Evolutionary conservation across 2,888 invertebrate genomes (phyloP).

Genomic region (Dryomyza anilis): DNA sequence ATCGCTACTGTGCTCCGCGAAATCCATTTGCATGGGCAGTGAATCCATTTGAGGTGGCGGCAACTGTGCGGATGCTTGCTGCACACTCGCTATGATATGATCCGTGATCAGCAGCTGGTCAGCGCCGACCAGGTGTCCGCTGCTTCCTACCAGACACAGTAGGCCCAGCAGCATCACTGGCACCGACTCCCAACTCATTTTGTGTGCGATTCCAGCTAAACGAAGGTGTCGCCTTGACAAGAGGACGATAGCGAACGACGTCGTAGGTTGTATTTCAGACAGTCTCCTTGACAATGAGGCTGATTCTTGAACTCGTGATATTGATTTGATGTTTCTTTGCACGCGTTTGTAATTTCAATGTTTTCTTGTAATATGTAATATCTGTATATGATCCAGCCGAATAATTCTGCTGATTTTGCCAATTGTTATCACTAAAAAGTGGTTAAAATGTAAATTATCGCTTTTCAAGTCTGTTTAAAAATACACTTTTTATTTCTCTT

Average conservation of each 20-base stretch:
- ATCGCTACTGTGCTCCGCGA: not conserved
- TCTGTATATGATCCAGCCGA: not conserved
- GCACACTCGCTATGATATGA: slow-evolving; percentile 7
- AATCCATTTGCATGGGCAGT: slow-evolving; percentile 12
- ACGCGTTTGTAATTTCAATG: not conserved
- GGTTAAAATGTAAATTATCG: slow-evolving; percentile 10
- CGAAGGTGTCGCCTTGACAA: not conserved
- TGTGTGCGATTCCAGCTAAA: not conserved
- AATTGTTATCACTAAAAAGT: slow-evolving; percentile 7
- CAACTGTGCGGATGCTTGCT: not conserved
- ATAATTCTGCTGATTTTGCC: not conserved
- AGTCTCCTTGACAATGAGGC: not conserved
- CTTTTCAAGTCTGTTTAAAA: slow-evolving; percentile 1
- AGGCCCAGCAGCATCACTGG: slow-evolving; percentile 32
- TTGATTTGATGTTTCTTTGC: too few species aligned
- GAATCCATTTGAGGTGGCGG: slow-evolving; percentile 24
- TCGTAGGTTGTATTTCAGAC: too few species aligned
- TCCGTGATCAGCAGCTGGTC: slow-evolving; percentile 24
- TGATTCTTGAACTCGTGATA: slow-evolving; percentile 1
- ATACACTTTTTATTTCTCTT: slow-evolving; percentile 2
- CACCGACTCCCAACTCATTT: slow-evolving; percentile 24
- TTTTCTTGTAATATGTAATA: too few species aligned
- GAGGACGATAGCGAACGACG: not conserved
- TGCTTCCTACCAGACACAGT: slow-evolving; percentile 12
- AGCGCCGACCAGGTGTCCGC: slow-evolving; percentile 15